Percentiles rank a stretch among this genome's conserved stretches.
These are phyloP conservation scores for Meganola albula DNA, from an alignment of 2,888 invertebrate species.

Conservation along the genomic window DNA sequence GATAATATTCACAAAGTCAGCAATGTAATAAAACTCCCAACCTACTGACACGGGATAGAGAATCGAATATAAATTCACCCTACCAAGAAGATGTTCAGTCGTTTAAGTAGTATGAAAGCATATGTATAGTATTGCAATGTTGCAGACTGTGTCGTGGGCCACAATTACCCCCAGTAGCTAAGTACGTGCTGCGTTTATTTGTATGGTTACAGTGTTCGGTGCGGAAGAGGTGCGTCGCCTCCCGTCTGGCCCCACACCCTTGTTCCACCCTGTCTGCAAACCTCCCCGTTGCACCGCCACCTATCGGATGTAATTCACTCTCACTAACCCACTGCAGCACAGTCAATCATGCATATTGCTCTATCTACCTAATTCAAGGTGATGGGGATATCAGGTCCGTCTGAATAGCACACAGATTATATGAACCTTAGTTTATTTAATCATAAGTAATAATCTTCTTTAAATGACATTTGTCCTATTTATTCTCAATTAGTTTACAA, in stretches of 20 bases:
- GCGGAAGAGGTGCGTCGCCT: constrained; percentile 70
- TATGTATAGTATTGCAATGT: constrained; percentile 18
- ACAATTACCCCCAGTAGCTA: constrained; percentile 43
- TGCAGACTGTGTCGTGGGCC: constrained; percentile 46
- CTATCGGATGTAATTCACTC: constrained; percentile 69
- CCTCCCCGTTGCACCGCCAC: constrained; percentile 36
- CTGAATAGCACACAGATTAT: too few species aligned
- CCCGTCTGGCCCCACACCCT: constrained; percentile 73
- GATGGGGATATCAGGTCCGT: too few species aligned
- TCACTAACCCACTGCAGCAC: constrained; percentile 77
- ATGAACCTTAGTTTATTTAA: too few species aligned
- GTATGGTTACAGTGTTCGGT: constrained; percentile 44
- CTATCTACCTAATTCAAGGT: constrained; percentile 62
- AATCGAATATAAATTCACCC: too few species aligned
- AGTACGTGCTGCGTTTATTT: constrained; percentile 43
- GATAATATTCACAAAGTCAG: too few species aligned
- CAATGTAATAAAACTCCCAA: too few species aligned
- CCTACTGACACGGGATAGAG: too few species aligned
- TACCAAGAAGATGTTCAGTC: constrained; percentile 8
- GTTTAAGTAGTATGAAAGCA: too few species aligned
- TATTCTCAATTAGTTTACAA: too few species aligned
- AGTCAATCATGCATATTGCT: constrained; percentile 69
- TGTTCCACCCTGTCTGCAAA: constrained; percentile 59
- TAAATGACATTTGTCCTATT: too few species aligned
- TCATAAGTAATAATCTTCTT: too few species aligned